Conservation (phyloP, 2,113 vertebrate species). For the Lycocorax pyrrhopterus region DNA sequence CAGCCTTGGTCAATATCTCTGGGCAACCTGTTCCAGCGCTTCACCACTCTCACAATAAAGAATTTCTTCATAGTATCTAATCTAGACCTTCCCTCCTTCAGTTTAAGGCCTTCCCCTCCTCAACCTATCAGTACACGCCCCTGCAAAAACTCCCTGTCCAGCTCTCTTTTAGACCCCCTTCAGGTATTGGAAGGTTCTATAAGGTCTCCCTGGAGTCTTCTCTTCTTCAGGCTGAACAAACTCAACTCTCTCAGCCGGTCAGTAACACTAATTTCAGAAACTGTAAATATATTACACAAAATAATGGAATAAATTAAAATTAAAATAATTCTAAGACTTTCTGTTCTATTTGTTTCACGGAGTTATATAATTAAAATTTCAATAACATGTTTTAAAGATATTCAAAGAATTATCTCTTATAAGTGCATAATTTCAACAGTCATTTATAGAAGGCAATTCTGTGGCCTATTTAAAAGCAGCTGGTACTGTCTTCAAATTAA, state of each 20-base stretch:
- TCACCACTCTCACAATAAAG: neutral
- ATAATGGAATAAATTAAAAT: neutral
- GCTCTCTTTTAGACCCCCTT: neutral
- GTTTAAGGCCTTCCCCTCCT: neutral
- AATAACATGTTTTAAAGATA: neutral
- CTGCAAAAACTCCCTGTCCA: neutral
- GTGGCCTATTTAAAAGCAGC: neutral
- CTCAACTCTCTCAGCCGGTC: neutral
- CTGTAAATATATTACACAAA: neutral
- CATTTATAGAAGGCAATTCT: neutral
- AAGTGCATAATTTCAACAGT: neutral
- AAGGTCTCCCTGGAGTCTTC: neutral
- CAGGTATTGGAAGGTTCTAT: no score
- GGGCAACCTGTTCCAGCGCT: neutral
- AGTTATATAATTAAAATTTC: neutral
- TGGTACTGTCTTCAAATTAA: neutral
- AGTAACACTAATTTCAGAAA: neutral
- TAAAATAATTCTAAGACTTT: neutral
- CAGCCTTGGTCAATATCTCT: neutral
- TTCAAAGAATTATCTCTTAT: neutral
- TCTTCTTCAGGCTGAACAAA: neutral
- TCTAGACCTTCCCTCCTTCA: neutral
- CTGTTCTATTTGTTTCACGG: neutral
- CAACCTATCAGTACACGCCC: neutral
- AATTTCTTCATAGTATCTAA: neutral